Conservation (phyloP, 2,888 invertebrate genomes). For the Cataglyphis albicans region DNA sequence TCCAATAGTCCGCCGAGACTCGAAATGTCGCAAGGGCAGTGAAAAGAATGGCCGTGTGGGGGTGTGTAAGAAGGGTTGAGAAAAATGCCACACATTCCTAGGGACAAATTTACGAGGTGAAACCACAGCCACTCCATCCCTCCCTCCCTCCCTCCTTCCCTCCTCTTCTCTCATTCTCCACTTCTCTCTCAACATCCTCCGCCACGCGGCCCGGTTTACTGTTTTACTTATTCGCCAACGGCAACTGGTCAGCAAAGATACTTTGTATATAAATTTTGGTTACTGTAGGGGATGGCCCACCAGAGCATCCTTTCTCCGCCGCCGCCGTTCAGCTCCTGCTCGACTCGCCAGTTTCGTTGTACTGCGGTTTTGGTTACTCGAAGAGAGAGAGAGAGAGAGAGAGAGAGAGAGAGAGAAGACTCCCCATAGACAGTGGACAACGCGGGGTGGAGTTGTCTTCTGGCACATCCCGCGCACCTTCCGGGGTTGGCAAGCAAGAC, state of each 20-base stretch:
- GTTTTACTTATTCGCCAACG: constrained; percentile 82
- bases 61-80: constrained; percentile 59
- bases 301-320: constrained; percentile 41
- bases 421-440: constrained; percentile 58
- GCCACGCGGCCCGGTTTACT: constrained; percentile 73
- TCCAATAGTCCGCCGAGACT: constrained; percentile 42
- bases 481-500: constrained; percentile 72
- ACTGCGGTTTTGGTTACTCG: constrained; percentile 67
- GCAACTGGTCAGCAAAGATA: constrained; percentile 80
- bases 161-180: constrained; percentile 13
- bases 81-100: constrained; percentile 78
- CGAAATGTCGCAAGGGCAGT: constrained; percentile 31
- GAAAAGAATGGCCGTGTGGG: constrained; percentile 46
- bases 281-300: constrained; percentile 52
- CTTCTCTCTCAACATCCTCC: constrained; percentile 42
- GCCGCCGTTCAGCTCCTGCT: constrained; percentile 45
- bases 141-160: constrained; percentile 5
- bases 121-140: constrained; percentile 75
- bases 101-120: constrained; percentile 79
- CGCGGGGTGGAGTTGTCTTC: constrained; percentile 73
- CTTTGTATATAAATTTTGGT: constrained; percentile 85
- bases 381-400: constrained; percentile 12
- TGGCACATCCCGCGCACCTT: constrained; percentile 74
- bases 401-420: neutral
- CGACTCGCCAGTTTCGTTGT: constrained; percentile 58